Base-by-base conservation (phyloP, 2,113 vertebrate genomes). In the Perognathus longimembris region DNA sequence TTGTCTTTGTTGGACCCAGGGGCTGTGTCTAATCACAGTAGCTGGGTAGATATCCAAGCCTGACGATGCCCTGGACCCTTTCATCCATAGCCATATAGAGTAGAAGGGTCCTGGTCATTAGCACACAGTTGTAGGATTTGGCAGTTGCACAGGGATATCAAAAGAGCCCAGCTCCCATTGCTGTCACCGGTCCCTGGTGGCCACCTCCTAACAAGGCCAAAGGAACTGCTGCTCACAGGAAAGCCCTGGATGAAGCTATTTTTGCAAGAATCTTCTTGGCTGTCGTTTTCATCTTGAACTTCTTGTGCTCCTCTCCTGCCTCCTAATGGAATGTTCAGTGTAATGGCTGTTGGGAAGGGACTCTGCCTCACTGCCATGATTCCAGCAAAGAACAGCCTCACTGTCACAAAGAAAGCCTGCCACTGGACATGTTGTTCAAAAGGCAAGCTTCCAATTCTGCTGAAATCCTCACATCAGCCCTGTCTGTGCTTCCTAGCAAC, bases 401-500 rank as follows among this genome's bases (percentile, higher is more conserved):
- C 36, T 88, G 63, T 40, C 42, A 30, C 50, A 82, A 40, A 69
- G 91, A 34, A 57, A 84, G 88, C 70, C 83, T 69, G 61, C 64
- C 75, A 77, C 10, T 82, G 71, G 88, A 59, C 3, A 0, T 18
- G 40, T 94, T 94, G 92, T 87, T 96, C 92, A 88, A 91, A 91
- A 92, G 91, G 74, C 78, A 88, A 85, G 61, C 50, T 66, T 91
- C 79, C 81, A 79, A n/a, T 18, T 7, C 45, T 66, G n/a, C 91
- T 78, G 17, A 57, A 91, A 85, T 78, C 82, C 85, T 92, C 92
- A 91, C 67, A 91, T 76, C 75, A 75, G 91, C 91, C 74, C 73
- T 64, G 54, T 7, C 69, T 38, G 17, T 5, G 89, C 93, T 90
- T 54, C 94, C 87, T 90, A 96, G 94, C 93, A 95, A 95, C 84